Evolutionary conservation across 2,113 vertebrate species (phyloP), one percentile per base, ranked within the genome.

Genomic region (Chascanopsetta lugubris): DNA sequence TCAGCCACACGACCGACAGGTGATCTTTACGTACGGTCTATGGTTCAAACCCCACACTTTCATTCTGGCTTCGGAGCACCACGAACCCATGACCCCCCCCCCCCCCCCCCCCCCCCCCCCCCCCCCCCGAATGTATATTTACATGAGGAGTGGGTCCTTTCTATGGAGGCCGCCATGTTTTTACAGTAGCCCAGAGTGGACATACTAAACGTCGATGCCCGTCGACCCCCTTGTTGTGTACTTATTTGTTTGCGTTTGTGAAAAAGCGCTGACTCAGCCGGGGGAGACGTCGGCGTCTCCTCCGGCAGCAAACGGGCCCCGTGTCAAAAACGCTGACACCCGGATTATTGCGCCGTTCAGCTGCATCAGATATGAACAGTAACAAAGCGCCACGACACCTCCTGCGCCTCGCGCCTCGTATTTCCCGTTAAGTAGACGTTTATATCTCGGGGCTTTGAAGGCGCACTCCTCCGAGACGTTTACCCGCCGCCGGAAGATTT

Each of bases 321-420:
- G 42, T 61, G 71, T 84, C 82, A 77, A 87, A n/a, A 80, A 82
- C 1, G 75, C 86, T 85, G 82, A 83, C 75, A 75, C 51, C 59
- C 58, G 64, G 74, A 81, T 85, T 79, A 85, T 79, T 73, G 58
- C 75, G 54, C 53, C 68, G 60, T 85, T 85, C 65, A 72, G 56
- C 49, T 62, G 61, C 65, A 77, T 82, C 76, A 80, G 80, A 82
- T 76, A 84, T 75, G 67, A 76, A 79, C 58, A 75, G 64, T 62
- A 60, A 6, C 45, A 61, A 58, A 72, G 65, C 65, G 67, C 30
- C 81, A 72, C 61, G 68, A 77, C 85, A 75, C 51, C 62, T 53
- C 43, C 43, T n/a, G 43, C 18, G 32, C 68, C 75, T 57, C 1
- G 49, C 25, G 11, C 57, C 53, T 72, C 60, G 69, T 83, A 77